These are phyloP conservation scores for Oppia nitens DNA, from an alignment of 1,140 invertebrate genomes.

Conservation along the genomic window DNA sequence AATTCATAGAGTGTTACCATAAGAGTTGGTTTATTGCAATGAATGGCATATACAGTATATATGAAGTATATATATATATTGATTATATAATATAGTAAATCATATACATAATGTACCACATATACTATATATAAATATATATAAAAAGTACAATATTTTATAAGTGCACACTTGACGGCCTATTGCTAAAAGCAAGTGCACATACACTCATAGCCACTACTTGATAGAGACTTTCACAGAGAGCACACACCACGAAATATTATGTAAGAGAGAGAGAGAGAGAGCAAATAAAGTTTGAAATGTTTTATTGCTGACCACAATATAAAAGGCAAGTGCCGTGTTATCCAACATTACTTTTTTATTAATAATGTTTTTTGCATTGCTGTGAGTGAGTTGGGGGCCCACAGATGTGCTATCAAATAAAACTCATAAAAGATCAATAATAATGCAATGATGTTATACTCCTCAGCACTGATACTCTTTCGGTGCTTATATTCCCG, in stretches of 20 bases:
- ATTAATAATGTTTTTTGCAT: too few relatives aligned
- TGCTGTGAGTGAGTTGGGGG: too few relatives aligned
- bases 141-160: background rate
- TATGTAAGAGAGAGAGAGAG: too few relatives aligned
- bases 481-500: background rate
- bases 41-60: too few relatives aligned
- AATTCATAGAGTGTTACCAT: background rate
- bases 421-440: background rate
- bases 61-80: too few relatives aligned
- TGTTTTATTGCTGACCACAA: background rate
- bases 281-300: too few relatives aligned
- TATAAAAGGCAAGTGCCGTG: background rate
- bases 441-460: background rate
- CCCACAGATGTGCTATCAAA: background rate
- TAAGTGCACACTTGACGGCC: background rate
- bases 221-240: background rate
- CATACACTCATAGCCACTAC: background rate
- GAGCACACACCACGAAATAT: too few relatives aligned
- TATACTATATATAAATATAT: too few relatives aligned
- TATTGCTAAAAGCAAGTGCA: background rate
- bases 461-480: background rate
- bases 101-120: too few relatives aligned
- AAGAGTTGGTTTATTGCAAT: background rate
- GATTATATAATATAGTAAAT: too few relatives aligned
- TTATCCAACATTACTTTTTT: background rate